Base-by-base conservation (phyloP, 2,888 invertebrate genomes). In the Trimorus sp. region DNA sequence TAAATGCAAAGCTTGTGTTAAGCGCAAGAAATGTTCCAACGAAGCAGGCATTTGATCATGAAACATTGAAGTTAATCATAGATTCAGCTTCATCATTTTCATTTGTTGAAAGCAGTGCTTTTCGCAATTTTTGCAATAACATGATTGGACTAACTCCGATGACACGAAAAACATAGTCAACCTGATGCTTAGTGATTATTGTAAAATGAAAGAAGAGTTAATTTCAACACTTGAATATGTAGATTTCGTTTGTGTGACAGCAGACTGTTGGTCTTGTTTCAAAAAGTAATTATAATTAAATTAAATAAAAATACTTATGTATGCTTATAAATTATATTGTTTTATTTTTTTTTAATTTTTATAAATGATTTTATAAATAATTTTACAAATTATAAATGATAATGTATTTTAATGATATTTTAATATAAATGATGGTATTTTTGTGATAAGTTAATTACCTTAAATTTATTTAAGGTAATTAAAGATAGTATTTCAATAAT, bases 181-280 rank as follows among this genome's bases (percentile, higher is more conserved):
- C 26, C 15, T 26, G 9, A 60, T 60, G 45, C 7, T 12, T 7
- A 42, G 16, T 1, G 16, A 51, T 49, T 63, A 8, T 36, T n/a
- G 45, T 4, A n/a, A 8, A 63, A 63, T 63, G 63, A 63, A 63
- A 49, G 6, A 9, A 36, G n/a, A 63, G 12, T 63, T 63, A 16
- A 63, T 63, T 49, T 63, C 49, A 36, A 15, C 16, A 11, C 36
- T 63, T 8, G 36, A 26, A 48, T n/a, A 63, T 37, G 63, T 49
- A n/a, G 14, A 63, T 14, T 49, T 45, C 49, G 36, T 63, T 12
- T 49, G 49, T 63, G 63, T 36, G 12, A 63, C 63, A 49, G 63
- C 63, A 36, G 63, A 63, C 26, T 48, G 7, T 12, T 63, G 63
- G 63, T n/a, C 63, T 7, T 63, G 63, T 37, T 63, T 63, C n/a